Evolutionary conservation across 2,888 invertebrate genomes (phyloP), one percentile per base, ranked within the genome.

Genomic region (Ectemnius cavifrons): DNA sequence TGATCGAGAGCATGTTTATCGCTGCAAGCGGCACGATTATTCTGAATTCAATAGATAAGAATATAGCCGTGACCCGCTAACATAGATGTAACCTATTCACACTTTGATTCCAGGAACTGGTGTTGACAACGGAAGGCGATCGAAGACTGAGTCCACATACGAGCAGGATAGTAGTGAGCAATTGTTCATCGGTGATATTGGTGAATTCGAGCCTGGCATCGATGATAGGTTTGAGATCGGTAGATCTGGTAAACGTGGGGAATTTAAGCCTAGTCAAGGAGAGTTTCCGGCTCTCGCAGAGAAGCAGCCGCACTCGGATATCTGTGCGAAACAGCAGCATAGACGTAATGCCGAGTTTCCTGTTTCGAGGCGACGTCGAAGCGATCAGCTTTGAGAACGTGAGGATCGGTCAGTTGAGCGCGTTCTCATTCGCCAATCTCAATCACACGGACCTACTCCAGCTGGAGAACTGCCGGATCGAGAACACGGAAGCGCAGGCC

Each of bases 391-490:
- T 97, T 75, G 92, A 93, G 69, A 92, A 93, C 79, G 94, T 94
- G 63, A 92, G 90, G 72, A 93, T 97, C 69, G 92, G 92, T 27
- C 92, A 92, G 68, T 92, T 96, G 71, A 93, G 92, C 82, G 93
- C 96, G 0, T 96, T 95, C 89, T 95, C 96, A 0, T 95, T 97
- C 87, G 94, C 95, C 73, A 95, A 95, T 88, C 92, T 96, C 58
- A 92, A 92, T 61, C 93, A 94, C 82, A 93, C 94, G 63, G 93
- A 94, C 82, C 93, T 92, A 64, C 92, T 96, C 71, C 93, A 93
- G 79, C 91, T 97, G 78, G 92, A 92, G 46, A 92, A 94, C 82
- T 94, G 94, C 70, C 88, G 89, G 2, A 92, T 95, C 59, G 92
- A 93, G 57, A 92, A 92, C 63, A 92, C 96, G 61, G 94, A 95